Percentiles rank a stretch among this genome's conserved stretches.
Evolutionary conservation across 2,113 vertebrate genomes (phyloP).

Genomic region (Poicephalus gulielmi): DNA sequence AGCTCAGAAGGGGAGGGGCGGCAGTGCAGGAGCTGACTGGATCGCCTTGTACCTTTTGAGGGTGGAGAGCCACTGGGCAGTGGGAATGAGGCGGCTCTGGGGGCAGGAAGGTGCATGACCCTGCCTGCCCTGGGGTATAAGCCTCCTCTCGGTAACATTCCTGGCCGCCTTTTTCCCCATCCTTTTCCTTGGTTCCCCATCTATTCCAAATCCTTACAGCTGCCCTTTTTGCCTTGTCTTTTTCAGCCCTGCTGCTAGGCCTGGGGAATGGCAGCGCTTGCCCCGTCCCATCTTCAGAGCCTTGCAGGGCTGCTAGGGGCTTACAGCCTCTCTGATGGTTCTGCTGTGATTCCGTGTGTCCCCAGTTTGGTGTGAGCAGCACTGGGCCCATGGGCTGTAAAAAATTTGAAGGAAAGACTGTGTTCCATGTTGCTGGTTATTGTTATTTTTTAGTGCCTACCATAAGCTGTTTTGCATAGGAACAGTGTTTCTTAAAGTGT

Average conservation of each 20-base stretch:
- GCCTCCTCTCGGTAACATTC: not conserved
- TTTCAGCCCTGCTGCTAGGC: not conserved
- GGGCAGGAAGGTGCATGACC: rapidly evolving
- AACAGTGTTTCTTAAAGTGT: not conserved
- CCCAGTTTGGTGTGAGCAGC: not conserved
- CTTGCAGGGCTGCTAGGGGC: not conserved
- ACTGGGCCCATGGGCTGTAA: not conserved
- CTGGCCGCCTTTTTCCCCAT: not conserved
- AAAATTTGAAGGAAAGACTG: not conserved
- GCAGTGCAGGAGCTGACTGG: rapidly evolving
- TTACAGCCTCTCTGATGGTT: not conserved
- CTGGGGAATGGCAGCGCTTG: not conserved
- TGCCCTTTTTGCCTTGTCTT: not conserved
- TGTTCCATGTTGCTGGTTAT: not conserved
- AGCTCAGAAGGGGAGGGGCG: not conserved
- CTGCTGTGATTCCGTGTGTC: not conserved
- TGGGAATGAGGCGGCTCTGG: not conserved
- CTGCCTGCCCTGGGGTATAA: rapidly evolving
- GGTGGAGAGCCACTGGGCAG: too few relatives aligned
- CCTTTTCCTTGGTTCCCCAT: not conserved
- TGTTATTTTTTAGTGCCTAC: not conserved
- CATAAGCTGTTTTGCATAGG: not conserved
- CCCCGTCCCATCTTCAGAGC: rapidly evolving
- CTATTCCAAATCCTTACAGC: not conserved
- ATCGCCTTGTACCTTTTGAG: not conserved